Conservation (phyloP, 2,888 invertebrate species). For the Acleris literana region DNA sequence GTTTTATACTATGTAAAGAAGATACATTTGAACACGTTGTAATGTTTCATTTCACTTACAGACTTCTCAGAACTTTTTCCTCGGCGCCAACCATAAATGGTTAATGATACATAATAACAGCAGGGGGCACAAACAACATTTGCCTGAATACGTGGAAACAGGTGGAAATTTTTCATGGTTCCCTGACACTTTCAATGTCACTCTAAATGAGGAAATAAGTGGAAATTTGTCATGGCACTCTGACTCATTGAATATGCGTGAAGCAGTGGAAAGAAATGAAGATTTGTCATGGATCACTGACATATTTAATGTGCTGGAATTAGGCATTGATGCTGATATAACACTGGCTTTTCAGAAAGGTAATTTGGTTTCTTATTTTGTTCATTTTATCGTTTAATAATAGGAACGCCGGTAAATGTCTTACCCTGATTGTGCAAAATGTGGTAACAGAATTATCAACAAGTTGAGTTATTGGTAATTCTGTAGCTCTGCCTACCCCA, state of each 20-base stretch:
- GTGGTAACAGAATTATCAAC: too few relatives aligned
- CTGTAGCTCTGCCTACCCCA: too few relatives aligned
- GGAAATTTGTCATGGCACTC: constrained; percentile 7
- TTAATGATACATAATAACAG: constrained; percentile 47
- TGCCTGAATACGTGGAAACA: too few relatives aligned
- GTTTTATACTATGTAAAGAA: too few relatives aligned
- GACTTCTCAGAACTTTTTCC: constrained; percentile 57
- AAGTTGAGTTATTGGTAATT: too few relatives aligned
- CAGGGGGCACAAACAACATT: too few relatives aligned
- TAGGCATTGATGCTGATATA: constrained; percentile 38
- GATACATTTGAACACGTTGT: too few relatives aligned
- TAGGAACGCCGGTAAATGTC: too few relatives aligned
- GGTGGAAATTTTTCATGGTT: constrained; percentile 5
- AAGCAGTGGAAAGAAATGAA: constrained; percentile 5
- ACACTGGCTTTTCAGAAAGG: constrained; percentile 35
- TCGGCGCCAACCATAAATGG: constrained; percentile 59
- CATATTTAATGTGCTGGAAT: constrained; percentile 29
- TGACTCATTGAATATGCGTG: constrained; percentile 13
- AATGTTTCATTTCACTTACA: constrained; percentile 38
- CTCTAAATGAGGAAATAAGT: constrained; percentile 1
- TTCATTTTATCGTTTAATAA: too few relatives aligned
- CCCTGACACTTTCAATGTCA: neutral
- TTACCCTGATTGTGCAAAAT: too few relatives aligned
- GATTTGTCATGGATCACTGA: constrained; percentile 1
- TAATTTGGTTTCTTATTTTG: neutral